phyloP scores from a whole-genome alignment of 2,113 vertebrate genomes.

The Mesoclemmys tuberculata region DNA sequence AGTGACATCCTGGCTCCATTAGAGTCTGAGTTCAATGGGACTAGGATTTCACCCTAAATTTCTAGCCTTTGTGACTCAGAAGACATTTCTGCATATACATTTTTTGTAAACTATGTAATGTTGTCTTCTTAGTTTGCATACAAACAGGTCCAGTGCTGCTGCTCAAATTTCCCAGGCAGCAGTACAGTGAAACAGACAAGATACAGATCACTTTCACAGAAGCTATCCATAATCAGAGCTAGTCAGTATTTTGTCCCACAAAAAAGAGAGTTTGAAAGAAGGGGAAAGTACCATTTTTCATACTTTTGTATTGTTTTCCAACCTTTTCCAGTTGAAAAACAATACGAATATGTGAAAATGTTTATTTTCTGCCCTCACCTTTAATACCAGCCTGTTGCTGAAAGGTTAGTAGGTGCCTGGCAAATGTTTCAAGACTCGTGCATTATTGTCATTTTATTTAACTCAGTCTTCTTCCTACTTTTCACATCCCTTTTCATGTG shows the following conservation, averaged over 20 bases:
- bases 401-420: constrained; percentile 18
- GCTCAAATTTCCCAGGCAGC: neutral
- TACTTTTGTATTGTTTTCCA: neutral
- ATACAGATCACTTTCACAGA: neutral
- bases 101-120: neutral
- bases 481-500: neutral
- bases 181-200: neutral
- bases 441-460: constrained; percentile 2
- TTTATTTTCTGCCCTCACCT: neutral
- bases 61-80: constrained; percentile 17
- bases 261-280: neutral
- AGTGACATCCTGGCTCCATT: neutral
- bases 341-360: neutral
- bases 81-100: neutral
- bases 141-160: neutral
- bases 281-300: neutral
- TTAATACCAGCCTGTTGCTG: neutral
- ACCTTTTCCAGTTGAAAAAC: neutral
- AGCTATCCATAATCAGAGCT: constrained; percentile 15
- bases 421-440: constrained; percentile 25
- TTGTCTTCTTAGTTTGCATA: neutral
- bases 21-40: constrained; percentile 8
- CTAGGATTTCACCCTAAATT: neutral
- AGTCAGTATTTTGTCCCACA: neutral
- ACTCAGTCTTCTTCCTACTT: neutral